phyloP scores from a whole-genome alignment of 2,888 invertebrate species.

The Craniophora ligustri region DNA sequence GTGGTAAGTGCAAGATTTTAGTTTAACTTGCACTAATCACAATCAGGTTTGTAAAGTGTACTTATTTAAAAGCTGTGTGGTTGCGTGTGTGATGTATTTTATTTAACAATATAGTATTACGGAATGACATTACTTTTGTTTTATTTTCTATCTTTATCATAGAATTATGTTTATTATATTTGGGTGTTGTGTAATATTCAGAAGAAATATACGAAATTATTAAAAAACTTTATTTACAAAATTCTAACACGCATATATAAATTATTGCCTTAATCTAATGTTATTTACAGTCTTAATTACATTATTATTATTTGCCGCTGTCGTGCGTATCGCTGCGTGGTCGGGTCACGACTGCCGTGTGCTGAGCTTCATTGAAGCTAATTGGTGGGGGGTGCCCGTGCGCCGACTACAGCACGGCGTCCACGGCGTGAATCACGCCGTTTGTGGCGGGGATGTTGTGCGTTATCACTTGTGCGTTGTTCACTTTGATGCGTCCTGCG shows the following conservation, averaged over 20 bases:
- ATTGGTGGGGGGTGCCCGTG: constrained; percentile 55
- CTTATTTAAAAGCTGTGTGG: constrained; percentile 35
- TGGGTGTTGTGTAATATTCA: not conserved
- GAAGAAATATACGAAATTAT: constrained; percentile 18
- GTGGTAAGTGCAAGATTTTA: constrained; percentile 10
- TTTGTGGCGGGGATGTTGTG: constrained; percentile 96
- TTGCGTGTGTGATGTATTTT: constrained; percentile 37
- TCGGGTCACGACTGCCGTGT: constrained; percentile 33
- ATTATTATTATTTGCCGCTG: constrained; percentile 43
- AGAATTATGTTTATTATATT: not conserved
- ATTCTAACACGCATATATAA: constrained; percentile 78
- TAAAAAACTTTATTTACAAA: constrained; percentile 84
- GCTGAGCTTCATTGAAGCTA: constrained; percentile 79
- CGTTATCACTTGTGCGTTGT: constrained; percentile 94
- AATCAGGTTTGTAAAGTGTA: constrained; percentile 26
- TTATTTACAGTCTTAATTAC: constrained; percentile 85
- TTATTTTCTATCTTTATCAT: constrained; percentile 13
- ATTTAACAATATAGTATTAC: constrained; percentile 29
- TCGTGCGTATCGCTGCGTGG: constrained; percentile 28
- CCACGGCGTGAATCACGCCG: constrained; percentile 95
- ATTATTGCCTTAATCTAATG: constrained; percentile 81
- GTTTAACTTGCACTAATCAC: constrained; percentile 6
- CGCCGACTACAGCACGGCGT: constrained; percentile 81
- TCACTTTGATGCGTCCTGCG: constrained; percentile 94
- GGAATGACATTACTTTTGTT: constrained; percentile 9